Evolutionary conservation across 2,113 vertebrate genomes (phyloP), one percentile per base, ranked within the genome.

Genomic region (Barnardius zonarius): DNA sequence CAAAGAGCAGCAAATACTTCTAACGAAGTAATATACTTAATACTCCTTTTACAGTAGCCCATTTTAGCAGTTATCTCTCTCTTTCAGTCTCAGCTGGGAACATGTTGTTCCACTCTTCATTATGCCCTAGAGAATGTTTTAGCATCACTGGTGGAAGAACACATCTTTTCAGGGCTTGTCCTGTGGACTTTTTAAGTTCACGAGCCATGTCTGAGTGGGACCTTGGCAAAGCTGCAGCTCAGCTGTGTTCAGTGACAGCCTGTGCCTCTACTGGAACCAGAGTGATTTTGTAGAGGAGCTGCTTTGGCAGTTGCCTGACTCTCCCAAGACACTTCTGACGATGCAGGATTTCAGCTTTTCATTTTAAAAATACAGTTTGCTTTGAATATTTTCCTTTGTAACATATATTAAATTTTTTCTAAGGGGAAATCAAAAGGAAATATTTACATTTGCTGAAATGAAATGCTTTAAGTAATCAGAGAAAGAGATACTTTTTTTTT

Each of bases 401-500:
- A 82, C 70, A 86, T n/a, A 79, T 68, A 83, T 61, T 82, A 74
- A 3, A 5, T 75, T 81, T 90, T 93, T 94, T 93, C 81, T 78
- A 43, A 68, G 66, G 54, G 63, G 51, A 88, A 81, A 95, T 92
- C 83, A 86, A 75, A 94, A 88, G 31, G 88, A 93, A 97, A 93
- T 94, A 96, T 95, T 96, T 95, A 93, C 91, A 75, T 93, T 95
- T 93, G 69, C 80, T 81, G 86, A 90, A 78, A 88, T 63, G 27
- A 83, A 95, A 74, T 86, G 48, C 66, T 91, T 81, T 39, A 19
- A 74, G 48, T 86, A 75, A 55, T 83, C 72, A 31, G n/a, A 84
- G 63, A 78, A 63, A 63, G 41, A 43, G 22, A 37, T 61, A 80
- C 82, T 86, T 72, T 68, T 91, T 83, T 85, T 86, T 72, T 73